Evolutionary conservation across 2,113 vertebrate genomes (phyloP), one percentile per base, ranked within the genome.

Genomic region (Dendropsophus ebraccatus): DNA sequence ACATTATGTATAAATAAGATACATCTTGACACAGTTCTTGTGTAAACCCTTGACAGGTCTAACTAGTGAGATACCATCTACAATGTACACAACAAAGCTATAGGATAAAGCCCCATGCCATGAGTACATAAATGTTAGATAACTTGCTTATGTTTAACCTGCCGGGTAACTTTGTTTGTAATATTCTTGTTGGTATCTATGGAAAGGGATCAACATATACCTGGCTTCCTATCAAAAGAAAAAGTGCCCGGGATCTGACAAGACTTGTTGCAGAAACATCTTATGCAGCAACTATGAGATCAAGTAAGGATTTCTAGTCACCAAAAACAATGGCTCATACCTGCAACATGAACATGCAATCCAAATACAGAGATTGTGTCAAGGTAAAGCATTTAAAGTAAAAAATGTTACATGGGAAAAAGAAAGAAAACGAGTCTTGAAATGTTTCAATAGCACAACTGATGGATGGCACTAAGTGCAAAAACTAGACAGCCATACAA

Each of bases 231-330:
- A 37, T 13, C 30, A 72, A 32, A 69, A 86, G 70, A 75, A 25
- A n/a, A 16, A 23, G 82, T 70, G 79, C 91, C 88, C 88, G 89
- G 84, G 79, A 35, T 58, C 25, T 81, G 87, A 84, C 84, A 88
- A 89, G 81, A 87, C 23, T 79, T 76, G 89, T 54, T 35, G 58
- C 21, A 79, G 49, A 56, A 60, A 41, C 52, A 23, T 72, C 67
- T 87, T 2, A 50, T 72, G 83, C 67, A 75, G 88, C 87, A 91
- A 81, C 86, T 87, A 88, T 82, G 4, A 85, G 84, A 81, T 83
- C 76, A 50, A 0, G 54, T 19, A 12, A 54, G 73, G 70, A 77
- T 25, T 65, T 30, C 72, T 80, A 73, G 60, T 56, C 60, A 9
- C 19, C 0, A 72, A 70, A 70, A 17, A 62, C 60, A 69, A 35